Evolutionary conservation across 2,888 invertebrate genomes (phyloP), one percentile per base, ranked within the genome.

Genomic region (Hyalella azteca): DNA sequence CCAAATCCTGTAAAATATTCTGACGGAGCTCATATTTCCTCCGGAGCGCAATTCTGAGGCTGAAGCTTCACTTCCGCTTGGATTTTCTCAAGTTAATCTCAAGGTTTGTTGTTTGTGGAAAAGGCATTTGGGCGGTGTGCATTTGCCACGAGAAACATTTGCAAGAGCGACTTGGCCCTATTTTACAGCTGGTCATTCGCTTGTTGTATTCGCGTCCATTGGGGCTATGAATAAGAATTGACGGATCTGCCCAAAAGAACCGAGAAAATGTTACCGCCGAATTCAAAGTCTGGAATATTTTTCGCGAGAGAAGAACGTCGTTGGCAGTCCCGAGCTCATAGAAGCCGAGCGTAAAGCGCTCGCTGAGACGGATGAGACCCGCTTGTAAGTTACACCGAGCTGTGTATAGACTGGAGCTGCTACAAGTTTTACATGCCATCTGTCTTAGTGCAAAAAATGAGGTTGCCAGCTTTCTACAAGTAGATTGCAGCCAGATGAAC

Each of bases 191-290:
- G 66, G 66, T 66, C 66, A 66, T 66, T 66, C 66, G 22, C 66
- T 36, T 66, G 66, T 66, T 66, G 66, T 66, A 66, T 32, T 36
- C 66, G 36, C 66, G 66, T 66, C 66, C 32, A 66, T 66, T 66
- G 66, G 66, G 29, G 66, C 66, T 29, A 66, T 66, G 66, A 66
- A 66, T 66, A 66, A 66, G 66, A 66, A 66, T 66, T 66, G 66
- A 66, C 66, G 66, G 66, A 66, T 66, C 66, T 36, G 66, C 66
- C 32, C 19, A 66, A 36, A 36, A 66, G 66, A 66, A 66, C 32
- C 54, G 22, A 54, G 54, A 36, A 66, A 66, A 66, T 66, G 66
- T 15, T 66, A 36, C 66, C 66, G 66, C 32, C 36, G 36, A 66
- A 66, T 66, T 32, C 66, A 66, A 66, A 66, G 66, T 29, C 19